phyloP scores from a whole-genome alignment of 2,113 vertebrate species.

The Empidonax traillii region DNA sequence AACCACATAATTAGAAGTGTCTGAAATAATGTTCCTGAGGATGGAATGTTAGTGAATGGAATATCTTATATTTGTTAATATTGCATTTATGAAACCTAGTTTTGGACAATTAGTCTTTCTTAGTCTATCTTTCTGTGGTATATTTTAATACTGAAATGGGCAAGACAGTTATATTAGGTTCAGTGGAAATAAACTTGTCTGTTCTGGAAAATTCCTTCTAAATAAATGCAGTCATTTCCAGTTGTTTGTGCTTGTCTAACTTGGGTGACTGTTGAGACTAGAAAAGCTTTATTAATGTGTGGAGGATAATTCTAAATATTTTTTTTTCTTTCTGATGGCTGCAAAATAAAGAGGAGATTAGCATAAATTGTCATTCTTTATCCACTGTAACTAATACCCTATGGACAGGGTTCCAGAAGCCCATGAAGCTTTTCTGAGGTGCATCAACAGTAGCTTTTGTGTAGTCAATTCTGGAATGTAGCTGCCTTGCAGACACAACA shows the following conservation, averaged over 20 bases:
- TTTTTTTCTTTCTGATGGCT: background rate
- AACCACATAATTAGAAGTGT: background rate
- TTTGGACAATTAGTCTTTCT: background rate
- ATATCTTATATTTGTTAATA: background rate
- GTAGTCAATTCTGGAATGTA: background rate
- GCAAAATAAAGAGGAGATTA: background rate
- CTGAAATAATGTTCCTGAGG: background rate
- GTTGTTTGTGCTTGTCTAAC: background rate
- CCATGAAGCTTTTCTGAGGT: background rate
- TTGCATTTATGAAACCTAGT: background rate
- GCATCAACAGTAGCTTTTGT: background rate
- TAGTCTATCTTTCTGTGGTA: background rate
- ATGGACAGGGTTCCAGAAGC: background rate
- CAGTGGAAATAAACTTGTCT: background rate
- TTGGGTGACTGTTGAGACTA: background rate
- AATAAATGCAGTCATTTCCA: background rate
- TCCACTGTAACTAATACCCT: background rate
- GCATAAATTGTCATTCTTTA: background rate
- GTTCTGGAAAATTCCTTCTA: background rate
- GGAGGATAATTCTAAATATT: background rate
- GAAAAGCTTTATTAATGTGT: background rate
- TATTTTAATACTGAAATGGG: background rate
- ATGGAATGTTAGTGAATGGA: background rate
- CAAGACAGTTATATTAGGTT: background rate
- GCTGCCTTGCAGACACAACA: background rate